Evolutionary conservation across 1,140 invertebrate species (phyloP).

Genomic region (Drosophila hydei): DNA sequence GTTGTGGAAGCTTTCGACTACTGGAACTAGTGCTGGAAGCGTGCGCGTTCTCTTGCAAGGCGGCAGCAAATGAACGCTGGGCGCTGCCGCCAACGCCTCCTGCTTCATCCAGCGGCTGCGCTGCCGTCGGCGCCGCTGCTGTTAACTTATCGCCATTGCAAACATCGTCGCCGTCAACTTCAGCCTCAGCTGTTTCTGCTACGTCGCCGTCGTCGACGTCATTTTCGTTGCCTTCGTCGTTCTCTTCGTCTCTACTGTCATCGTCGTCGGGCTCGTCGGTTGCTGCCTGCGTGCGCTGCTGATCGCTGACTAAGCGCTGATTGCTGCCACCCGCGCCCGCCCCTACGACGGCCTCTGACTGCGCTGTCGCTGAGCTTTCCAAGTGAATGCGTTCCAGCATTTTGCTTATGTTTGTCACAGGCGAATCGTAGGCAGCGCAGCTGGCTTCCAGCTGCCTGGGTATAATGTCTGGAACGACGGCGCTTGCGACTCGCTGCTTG

Average conservation of each 20-base stretch:
- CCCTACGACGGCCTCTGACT: background rate
- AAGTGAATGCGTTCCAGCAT: slow-evolving; percentile 63
- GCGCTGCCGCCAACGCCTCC: slow-evolving; percentile 46
- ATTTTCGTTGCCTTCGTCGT: slow-evolving; percentile 28
- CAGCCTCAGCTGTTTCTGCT: slow-evolving; percentile 15
- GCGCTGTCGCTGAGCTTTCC: slow-evolving; percentile 5
- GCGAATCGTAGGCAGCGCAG: slow-evolving; percentile 42
- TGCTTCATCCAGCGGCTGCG: slow-evolving; percentile 43
- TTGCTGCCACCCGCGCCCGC: slow-evolving; percentile 29
- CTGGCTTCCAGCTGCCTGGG: slow-evolving; percentile 47
- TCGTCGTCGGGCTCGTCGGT: slow-evolving; percentile 8
- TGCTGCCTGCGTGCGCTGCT: slow-evolving; percentile 17
- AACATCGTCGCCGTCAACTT: slow-evolving; percentile 14
- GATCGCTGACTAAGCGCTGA: slow-evolving; percentile 39
- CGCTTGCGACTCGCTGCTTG: slow-evolving; percentile 28
- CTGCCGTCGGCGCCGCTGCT: slow-evolving; percentile 13
- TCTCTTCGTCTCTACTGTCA: slow-evolving; percentile 16
- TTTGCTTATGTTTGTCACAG: slow-evolving; percentile 39
- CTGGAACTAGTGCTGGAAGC: slow-evolving; percentile 60
- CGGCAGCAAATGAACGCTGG: slow-evolving; percentile 71
- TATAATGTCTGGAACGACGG: slow-evolving; percentile 55
- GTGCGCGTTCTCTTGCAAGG: slow-evolving; percentile 72
- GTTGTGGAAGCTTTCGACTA: slow-evolving; percentile 25
- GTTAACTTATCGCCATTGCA: slow-evolving; percentile 3
- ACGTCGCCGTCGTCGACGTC: slow-evolving; percentile 8